These are phyloP conservation scores for Eulemur coronatus DNA, from an alignment of 2,797 vertebrate species.

Conservation along the genomic window DNA sequence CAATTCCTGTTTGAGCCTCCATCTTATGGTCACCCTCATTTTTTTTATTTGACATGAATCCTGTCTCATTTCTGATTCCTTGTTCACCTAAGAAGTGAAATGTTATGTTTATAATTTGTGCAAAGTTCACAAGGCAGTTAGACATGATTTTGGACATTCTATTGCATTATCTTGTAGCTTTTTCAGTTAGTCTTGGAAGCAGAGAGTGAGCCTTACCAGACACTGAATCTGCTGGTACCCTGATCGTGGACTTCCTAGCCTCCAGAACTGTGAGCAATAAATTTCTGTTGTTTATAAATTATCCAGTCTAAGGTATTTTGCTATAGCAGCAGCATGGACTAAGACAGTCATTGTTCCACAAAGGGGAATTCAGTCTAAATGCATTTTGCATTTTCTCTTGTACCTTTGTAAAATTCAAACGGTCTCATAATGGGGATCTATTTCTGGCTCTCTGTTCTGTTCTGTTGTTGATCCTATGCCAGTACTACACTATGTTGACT, in stretches of 20 bases:
- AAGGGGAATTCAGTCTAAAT: conserved; percentile 2
- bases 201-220: background rate
- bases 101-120: background rate
- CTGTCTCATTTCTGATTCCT: background rate
- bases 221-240: background rate
- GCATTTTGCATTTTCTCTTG: conserved; percentile 32
- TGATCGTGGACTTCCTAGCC: background rate
- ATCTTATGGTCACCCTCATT: background rate
- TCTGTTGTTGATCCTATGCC: background rate
- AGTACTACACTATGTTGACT: background rate
- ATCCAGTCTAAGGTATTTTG: background rate
- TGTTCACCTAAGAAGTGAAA: background rate
- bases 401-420: background rate
- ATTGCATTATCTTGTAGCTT: background rate
- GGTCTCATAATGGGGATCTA: background rate
- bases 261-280: background rate
- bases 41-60: background rate
- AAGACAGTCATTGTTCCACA: background rate
- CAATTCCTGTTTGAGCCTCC: background rate
- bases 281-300: background rate
- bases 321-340: background rate
- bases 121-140: background rate
- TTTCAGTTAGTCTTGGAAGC: background rate
- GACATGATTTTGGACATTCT: background rate
- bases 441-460: background rate